Percentiles rank a stretch among this genome's conserved stretches.
phyloP scores from a whole-genome alignment of 1,140 invertebrate genomes.

The Dendrolimus kikuchii region DNA sequence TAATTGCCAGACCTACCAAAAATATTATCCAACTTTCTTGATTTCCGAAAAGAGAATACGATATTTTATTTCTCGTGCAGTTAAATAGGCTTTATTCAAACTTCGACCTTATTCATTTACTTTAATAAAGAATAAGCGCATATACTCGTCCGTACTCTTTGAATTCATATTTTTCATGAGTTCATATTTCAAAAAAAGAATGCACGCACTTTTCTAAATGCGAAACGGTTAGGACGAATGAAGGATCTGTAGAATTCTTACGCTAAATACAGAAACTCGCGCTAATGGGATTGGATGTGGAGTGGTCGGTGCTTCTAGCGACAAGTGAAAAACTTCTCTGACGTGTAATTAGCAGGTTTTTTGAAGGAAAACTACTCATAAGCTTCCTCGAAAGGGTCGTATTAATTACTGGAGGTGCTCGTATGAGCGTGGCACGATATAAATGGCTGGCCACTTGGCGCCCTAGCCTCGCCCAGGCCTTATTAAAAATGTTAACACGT shows the following conservation, averaged over 20 bases:
- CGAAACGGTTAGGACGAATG: no score
- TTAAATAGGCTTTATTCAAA: no score
- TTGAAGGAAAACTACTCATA: constrained; percentile 68
- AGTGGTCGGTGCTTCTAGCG: constrained; percentile 9
- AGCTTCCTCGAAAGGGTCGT: constrained; percentile 64
- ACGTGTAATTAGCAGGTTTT: constrained; percentile 65
- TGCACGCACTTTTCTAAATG: no score
- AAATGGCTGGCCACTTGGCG: constrained; percentile 66
- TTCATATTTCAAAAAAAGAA: no score
- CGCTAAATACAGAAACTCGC: constrained; percentile 13
- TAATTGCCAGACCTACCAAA: no score
- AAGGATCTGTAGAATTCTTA: constrained; percentile 19
- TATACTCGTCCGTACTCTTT: no score
- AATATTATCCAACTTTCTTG: no score
- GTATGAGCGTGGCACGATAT: constrained; percentile 53
- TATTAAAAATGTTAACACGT: constrained; percentile 71
- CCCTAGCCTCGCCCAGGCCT: constrained; percentile 56
- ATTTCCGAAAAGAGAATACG: no score
- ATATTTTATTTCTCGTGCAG: no score
- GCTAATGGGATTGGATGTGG: constrained; percentile 25
- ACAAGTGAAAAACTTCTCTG: constrained; percentile 35
- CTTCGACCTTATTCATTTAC: no score
- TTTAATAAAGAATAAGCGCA: no score
- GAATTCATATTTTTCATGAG: no score
- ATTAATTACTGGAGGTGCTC: constrained; percentile 66